Evolutionary conservation across 2,797 vertebrate genomes (phyloP), one percentile per base, ranked within the genome.

Genomic region (Anableps anableps): DNA sequence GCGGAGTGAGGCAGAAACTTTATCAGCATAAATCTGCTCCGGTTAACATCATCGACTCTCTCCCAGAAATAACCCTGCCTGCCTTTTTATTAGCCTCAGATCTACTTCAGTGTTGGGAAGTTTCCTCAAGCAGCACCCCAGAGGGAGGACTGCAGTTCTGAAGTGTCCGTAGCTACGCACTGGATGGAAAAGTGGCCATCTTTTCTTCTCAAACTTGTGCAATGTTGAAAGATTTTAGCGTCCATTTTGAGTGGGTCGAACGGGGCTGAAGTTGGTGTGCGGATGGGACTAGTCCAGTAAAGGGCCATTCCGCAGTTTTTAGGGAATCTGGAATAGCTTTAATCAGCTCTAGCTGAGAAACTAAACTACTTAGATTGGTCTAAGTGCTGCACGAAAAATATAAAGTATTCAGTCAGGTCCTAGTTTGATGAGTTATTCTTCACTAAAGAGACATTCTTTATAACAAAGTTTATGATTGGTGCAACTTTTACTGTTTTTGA

Each of bases 191-290:
- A 36, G 31, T 38, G 68, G 68, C 68, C 68, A 71, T 71, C 68
- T 71, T 71, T 71, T 71, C 66, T 82, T 48, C 80, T 89, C 58
- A 93, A 95, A 95, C 90, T 95, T 95, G 93, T 93, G 93, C 94
- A 91, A 90, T 94, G 94, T 94, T 92, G 94, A 88, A 85, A 93
- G 91, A 89, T 91, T 82, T 93, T 92, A 93, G 97, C 97, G 96
- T 98, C 97, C 98, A 98, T 99, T 97, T 99, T 99, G 97, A 97
- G 96, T 93, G 94, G 95, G 96, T 71, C 68, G 68, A 71, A 71
- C 68, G 14, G 26, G 11, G 43, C 26, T 29, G 68, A 71, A 71
- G 68, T 71, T 71, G n/a, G 68, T 45, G 13, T 47, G 68, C 41
- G 43, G 43, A 71, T 71, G 68, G 0, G 7, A 16, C 11, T 19